A percentile compares a stretch with the other conserved stretches of the same genome.
phyloP scores from a whole-genome alignment of 2,113 vertebrate genomes.

The Arvicanthis niloticus region DNA sequence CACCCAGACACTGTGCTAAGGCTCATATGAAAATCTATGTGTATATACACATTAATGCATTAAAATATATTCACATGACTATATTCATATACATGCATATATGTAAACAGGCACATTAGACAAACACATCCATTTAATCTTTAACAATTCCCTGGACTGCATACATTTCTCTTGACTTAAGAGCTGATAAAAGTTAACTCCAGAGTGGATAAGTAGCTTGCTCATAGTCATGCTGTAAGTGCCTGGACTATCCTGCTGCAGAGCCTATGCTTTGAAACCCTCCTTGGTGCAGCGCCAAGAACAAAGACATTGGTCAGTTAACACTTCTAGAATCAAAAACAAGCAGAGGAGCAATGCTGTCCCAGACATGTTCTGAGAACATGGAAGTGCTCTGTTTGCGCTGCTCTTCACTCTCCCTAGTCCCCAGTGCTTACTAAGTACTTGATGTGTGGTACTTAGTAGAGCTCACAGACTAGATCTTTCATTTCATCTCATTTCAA shows the following conservation, averaged over 20 bases:
- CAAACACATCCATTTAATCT: neutral
- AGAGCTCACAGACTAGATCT: neutral
- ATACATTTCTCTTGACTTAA: neutral
- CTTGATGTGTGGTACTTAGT: neutral
- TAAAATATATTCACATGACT: neutral
- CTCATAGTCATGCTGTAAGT: neutral
- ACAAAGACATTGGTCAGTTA: neutral
- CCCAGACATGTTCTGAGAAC: neutral
- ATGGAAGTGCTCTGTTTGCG: neutral
- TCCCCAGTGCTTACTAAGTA: neutral
- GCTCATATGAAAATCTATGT: neutral
- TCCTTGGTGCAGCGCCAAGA: neutral
- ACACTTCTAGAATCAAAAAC: neutral
- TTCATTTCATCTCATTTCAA: slow-evolving; percentile 1
- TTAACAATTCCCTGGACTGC: neutral
- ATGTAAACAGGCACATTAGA: neutral
- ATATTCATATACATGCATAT: neutral
- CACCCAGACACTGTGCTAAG: neutral
- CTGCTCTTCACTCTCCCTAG: neutral
- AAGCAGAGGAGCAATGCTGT: neutral
- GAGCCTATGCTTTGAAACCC: neutral
- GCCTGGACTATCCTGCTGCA: neutral
- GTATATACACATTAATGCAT: neutral
- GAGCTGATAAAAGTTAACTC: neutral
- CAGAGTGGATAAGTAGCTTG: neutral